phyloP scores from a whole-genome alignment of 1,140 invertebrate genomes.

The Sitophilus oryzae region DNA sequence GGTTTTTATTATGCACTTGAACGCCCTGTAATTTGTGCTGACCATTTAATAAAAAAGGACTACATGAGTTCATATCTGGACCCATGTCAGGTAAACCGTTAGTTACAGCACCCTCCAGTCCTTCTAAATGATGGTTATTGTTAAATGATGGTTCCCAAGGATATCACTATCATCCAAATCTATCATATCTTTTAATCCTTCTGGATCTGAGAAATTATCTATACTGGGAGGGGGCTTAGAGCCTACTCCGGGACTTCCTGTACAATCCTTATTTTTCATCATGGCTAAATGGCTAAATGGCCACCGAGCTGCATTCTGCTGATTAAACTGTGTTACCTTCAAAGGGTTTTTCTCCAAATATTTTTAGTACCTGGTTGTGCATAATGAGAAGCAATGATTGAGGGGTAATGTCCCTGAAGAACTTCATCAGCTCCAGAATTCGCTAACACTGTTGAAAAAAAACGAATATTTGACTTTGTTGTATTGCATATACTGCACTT shows the following conservation, averaged over 20 bases:
- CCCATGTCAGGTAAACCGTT: conserved; percentile 42
- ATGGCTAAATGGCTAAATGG: conserved; percentile 67
- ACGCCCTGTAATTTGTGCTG: conserved; percentile 65
- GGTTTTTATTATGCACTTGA: conserved; percentile 91
- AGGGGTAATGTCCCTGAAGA: conserved; percentile 79
- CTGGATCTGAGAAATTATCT: conserved; percentile 50
- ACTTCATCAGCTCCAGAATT: conserved; percentile 93
- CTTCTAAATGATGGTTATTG: conserved; percentile 41
- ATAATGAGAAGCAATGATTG: conserved; percentile 92
- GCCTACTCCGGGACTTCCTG: conserved; percentile 45
- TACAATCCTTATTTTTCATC: conserved; percentile 63
- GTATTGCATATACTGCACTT: conserved; percentile 80
- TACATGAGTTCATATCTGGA: conserved; percentile 45
- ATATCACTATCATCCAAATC: conserved; percentile 39
- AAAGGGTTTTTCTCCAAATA: conserved; percentile 91
- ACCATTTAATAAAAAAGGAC: conserved; percentile 49
- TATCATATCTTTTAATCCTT: conserved; percentile 51
- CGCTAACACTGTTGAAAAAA: conserved; percentile 84
- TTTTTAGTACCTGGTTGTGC: conserved; percentile 89
- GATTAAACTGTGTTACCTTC: conserved; percentile 79
- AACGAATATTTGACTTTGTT: conserved; percentile 97
- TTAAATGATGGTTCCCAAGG: conserved; percentile 43
- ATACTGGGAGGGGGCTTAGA: conserved; percentile 34
- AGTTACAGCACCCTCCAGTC: conserved; percentile 37
- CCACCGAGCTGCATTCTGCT: conserved; percentile 74